phyloP scores from a whole-genome alignment of 2,888 invertebrate species.

The Phasia obesa region DNA sequence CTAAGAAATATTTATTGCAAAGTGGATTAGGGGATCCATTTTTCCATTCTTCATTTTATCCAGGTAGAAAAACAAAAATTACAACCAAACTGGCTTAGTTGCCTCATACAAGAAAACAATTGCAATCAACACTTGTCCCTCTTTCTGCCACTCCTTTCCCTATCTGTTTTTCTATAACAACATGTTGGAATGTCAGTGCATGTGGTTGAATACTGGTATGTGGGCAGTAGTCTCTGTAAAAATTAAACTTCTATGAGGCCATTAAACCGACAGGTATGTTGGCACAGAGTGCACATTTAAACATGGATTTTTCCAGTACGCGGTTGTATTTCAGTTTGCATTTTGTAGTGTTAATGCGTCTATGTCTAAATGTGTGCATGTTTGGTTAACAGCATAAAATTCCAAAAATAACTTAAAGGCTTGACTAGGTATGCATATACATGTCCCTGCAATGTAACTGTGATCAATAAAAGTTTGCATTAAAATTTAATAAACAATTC shows the following conservation, averaged over 20 bases:
- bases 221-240: conserved; percentile 13
- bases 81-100: conserved; percentile 4
- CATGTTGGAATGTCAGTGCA: not conserved
- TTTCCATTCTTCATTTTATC: not conserved
- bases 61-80: conserved; percentile 12
- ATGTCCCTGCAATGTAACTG: conserved; percentile 21
- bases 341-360: not conserved
- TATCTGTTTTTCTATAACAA: not conserved
- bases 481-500: no score
- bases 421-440: conserved; percentile 66
- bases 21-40: conserved; percentile 58
- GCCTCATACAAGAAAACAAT: not conserved
- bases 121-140: not conserved
- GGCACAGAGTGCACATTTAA: conserved; percentile 54
- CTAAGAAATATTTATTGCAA: conserved; percentile 69
- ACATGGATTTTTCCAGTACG: conserved; percentile 54
- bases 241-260: conserved; percentile 44
- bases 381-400: conserved; percentile 50
- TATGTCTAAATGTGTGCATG: not conserved
- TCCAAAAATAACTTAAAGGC: conserved; percentile 67
- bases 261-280: conserved; percentile 65
- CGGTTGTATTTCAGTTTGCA: conserved; percentile 24
- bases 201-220: not conserved
- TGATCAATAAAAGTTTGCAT: conserved; percentile 9
- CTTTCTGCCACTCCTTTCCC: not conserved